Conservation (phyloP, 2,797 vertebrate genomes). For the Okamejei kenojei region DNA sequence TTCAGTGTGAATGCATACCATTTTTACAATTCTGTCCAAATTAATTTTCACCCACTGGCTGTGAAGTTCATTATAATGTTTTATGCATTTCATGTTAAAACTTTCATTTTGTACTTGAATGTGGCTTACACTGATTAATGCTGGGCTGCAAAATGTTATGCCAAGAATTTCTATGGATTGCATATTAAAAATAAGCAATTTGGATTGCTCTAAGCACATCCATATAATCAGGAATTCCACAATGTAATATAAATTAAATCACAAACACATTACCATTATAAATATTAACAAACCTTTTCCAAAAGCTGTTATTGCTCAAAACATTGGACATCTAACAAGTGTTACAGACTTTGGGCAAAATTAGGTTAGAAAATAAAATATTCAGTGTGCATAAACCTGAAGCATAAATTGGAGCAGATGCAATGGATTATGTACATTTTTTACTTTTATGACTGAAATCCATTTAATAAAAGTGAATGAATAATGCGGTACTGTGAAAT, state of each 20-base stretch:
- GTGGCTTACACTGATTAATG: conserved; percentile 19
- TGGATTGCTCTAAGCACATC: conserved; percentile 9
- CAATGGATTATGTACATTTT: background rate
- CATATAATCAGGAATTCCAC: background rate
- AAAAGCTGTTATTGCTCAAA: background rate
- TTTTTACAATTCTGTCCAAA: conserved; percentile 21
- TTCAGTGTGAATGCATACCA: background rate
- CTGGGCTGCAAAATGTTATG: background rate
- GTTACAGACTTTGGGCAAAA: background rate
- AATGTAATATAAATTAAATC: background rate
- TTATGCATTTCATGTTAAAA: conserved; percentile 27
- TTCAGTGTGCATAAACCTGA: conserved; percentile 10
- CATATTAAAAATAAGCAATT: conserved; percentile 32
- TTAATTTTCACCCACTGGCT: conserved; percentile 4
- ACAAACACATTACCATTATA: conserved; percentile 26
- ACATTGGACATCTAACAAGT: background rate
- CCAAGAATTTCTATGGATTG: background rate
- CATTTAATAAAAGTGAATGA: conserved; percentile 12
- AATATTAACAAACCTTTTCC: conserved; percentile 20
- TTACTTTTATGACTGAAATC: conserved; percentile 6
- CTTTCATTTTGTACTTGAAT: conserved; percentile 24
- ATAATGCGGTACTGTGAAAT: background rate
- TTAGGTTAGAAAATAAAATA: conserved; percentile 22
- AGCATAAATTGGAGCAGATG: background rate
- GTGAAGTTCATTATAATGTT: conserved; percentile 32